Base-by-base conservation (phyloP, 2,797 vertebrate genomes). In the Alcedo quadribrachys region DNA sequence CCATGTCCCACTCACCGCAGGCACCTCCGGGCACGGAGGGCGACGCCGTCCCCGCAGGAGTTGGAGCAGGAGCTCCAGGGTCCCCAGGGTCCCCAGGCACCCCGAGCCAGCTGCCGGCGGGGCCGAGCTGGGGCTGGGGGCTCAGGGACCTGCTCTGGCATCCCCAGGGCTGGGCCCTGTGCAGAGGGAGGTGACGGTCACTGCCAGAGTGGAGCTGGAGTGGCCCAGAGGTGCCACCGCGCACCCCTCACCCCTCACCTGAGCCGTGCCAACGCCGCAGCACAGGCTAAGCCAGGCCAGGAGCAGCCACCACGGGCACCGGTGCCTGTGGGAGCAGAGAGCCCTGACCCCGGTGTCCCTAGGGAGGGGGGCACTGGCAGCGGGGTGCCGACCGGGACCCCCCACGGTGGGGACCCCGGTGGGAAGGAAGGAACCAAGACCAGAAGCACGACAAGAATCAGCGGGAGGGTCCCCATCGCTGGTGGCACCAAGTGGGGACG, bases 11-110 rank as follows among this genome's bases (percentile, higher is more conserved):
- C 97, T 95, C 91, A 98, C 98, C 96, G 90, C 88, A 96, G 68
- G 54, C 98, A 98, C 17, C 88, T 62, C 37, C 97, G 95, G 28
- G 87, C 93, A 42, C 97, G 97, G 22, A 98, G 76, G 0, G 97
- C 89, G 3, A 97, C 96, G 0, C 97, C 97, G 2, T 85, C 96
- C n/a, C 98, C 98, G 0, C 98, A 98, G 2, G 97, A 97, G 84
- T 96, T 97, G 81, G 98, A 98, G 48, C 98, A 98, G 51, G 90
- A 58, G 40, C 95, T 98, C 98, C 98, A 98, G 27, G 96, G 75
- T 2, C 95, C 97, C 98, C 98, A 98, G 1, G 86, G 60, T 1
- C 89, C 95, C 98, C 98, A 98, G 16, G 85, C 8, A 0, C 96
- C 91, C 43, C 8, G 51, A n/a, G 70, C 15, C 1, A 2, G 43